These are phyloP conservation scores for Catagonus wagneri DNA, from an alignment of 2,113 vertebrate genomes.

Conservation along the genomic window DNA sequence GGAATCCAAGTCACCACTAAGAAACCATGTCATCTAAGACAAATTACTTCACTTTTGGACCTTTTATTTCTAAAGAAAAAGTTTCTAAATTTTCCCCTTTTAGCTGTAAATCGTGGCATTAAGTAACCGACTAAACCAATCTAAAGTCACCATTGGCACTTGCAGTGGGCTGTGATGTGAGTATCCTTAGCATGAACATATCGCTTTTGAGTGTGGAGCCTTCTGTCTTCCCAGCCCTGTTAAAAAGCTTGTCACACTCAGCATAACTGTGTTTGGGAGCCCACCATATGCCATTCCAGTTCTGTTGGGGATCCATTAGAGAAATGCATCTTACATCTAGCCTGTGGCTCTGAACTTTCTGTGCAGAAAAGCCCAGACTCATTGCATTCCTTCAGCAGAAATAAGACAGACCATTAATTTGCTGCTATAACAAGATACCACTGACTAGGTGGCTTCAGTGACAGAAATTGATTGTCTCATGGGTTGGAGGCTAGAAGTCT, in stretches of 20 bases:
- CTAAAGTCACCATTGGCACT: background rate
- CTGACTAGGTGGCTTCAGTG: background rate
- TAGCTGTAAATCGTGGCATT: background rate
- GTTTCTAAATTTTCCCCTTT: background rate
- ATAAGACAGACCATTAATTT: background rate
- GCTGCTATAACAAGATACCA: background rate
- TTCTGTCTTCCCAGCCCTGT: background rate
- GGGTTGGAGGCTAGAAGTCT: background rate
- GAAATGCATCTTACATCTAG: background rate
- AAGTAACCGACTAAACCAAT: background rate
- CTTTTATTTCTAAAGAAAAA: background rate
- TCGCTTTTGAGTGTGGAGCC: background rate
- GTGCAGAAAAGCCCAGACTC: background rate
- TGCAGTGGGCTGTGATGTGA: background rate
- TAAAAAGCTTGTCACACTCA: background rate
- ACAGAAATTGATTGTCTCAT: background rate
- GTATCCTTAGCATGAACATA: background rate
- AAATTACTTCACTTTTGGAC: background rate
- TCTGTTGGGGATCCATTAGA: background rate
- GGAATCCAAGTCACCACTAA: background rate
- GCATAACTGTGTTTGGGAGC: background rate
- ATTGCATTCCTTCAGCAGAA: background rate
- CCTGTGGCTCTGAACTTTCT: background rate
- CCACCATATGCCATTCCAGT: rapidly evolving
- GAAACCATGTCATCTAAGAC: background rate